Evolutionary conservation across 1,140 invertebrate species (phyloP).

Genomic region (Drosophila repletoides): DNA sequence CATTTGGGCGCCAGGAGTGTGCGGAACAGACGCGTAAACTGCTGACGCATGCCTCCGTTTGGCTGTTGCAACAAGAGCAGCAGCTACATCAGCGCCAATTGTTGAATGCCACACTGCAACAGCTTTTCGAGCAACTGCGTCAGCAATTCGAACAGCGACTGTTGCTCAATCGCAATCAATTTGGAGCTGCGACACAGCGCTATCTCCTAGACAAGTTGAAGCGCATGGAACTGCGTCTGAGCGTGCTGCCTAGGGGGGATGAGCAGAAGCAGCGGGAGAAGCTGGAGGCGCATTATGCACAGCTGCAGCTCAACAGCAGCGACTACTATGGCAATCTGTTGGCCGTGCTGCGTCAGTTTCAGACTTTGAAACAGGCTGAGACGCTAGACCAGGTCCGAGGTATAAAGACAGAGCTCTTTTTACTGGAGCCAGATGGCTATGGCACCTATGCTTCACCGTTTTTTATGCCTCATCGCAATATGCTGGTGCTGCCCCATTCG

Average conservation of each 20-base stretch:
- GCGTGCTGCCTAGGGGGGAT: conserved; percentile 33
- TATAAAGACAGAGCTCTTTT: not conserved
- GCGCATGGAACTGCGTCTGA: conserved; percentile 33
- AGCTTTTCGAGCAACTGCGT: conserved; percentile 36
- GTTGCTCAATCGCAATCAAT: conserved; percentile 36
- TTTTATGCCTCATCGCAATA: conserved; percentile 21
- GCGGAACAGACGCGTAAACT: conserved; percentile 37
- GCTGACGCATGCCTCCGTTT: conserved; percentile 44
- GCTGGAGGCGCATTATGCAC: conserved; percentile 21
- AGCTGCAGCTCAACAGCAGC: conserved; percentile 1
- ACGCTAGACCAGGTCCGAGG: too few relatives aligned
- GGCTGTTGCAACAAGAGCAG: conserved; percentile 38
- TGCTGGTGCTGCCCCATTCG: conserved; percentile 44
- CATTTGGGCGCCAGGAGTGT: conserved; percentile 19
- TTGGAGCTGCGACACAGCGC: not conserved
- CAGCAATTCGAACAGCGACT: conserved; percentile 25
- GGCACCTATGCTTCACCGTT: conserved; percentile 48
- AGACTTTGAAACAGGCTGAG: too few relatives aligned
- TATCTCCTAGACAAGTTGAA: conserved; percentile 36
- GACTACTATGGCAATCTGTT: conserved; percentile 50
- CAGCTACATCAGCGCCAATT: not conserved
- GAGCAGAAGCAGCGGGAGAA: not conserved
- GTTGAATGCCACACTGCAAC: conserved; percentile 11
- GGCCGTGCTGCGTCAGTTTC: conserved; percentile 3
- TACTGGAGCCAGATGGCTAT: conserved; percentile 4